Base-by-base conservation (phyloP, 2,888 invertebrate genomes). In the Tenthredo livida region DNA sequence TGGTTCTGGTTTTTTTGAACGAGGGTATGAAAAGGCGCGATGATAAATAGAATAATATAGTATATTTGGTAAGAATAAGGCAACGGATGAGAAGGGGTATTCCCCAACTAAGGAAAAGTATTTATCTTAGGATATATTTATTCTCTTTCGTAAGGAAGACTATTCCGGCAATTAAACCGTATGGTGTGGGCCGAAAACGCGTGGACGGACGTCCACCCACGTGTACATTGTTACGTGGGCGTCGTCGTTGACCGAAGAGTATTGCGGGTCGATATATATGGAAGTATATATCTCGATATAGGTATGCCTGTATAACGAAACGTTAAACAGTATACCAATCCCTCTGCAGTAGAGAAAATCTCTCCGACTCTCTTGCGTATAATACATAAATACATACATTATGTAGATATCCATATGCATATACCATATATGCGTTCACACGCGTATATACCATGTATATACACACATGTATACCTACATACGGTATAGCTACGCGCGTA, bases 181-280 rank as follows among this genome's bases (percentile, higher is more conserved):
- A 50, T 17, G 43, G 83, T 70, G 65, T 70, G 83, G 83, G 83
- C 5, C 47, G 83, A 83, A 70, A 54, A 83, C 29, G 83, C 83
- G 83, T 67, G 83, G 83, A 65, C 67, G 47, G 67, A 50, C 47
- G 83, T 83, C 83, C 83, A 83, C 83, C 83, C 83, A 83, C 83
- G 83, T 83, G 17, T 61, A 61, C 21, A 21, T 61, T 54, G 54
- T 67, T 67, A 67, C 67, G 83, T 83, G 67, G 83, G 83, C 67
- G 83, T 83, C 67, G 83, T 40, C 61, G 80, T 80, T 80, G 80
- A 80, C 80, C 80, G 58, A 80, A 80, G 61, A 80, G 80, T 40
- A 80, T 40, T 50, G 37, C 80, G 58, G 33, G 58, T 54, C 77
- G 77, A 77, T 50, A 50, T 25, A 47, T n/a, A 50, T 25, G 43